Evolutionary conservation across 2,888 invertebrate species (phyloP).

Genomic region (Pyrrhosoma nymphula): DNA sequence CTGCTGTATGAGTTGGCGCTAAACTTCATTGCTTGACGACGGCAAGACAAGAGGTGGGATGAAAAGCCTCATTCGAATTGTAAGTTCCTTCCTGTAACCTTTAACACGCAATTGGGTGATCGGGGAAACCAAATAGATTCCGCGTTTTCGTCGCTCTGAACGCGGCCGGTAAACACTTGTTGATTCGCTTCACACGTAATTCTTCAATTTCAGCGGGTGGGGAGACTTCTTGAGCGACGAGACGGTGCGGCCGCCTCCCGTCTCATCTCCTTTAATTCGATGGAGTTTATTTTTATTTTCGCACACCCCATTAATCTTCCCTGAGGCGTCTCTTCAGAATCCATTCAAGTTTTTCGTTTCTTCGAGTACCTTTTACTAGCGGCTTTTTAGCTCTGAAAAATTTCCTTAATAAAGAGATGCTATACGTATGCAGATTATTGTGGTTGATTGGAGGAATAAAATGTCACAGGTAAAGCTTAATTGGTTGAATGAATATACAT

Average conservation of each 20-base stretch:
- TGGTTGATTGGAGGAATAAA: too few relatives aligned
- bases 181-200: slow-evolving; percentile 49
- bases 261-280: background rate
- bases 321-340: background rate
- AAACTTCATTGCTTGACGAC: background rate
- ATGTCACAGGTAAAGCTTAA: too few relatives aligned
- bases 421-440: too few relatives aligned
- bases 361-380: too few relatives aligned
- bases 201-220: background rate
- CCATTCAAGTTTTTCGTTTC: background rate
- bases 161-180: slow-evolving; percentile 27
- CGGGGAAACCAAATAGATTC: background rate
- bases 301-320: background rate
- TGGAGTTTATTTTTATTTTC: background rate
- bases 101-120: background rate
- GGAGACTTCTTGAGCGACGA: background rate
- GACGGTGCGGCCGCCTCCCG: background rate
- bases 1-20: too few relatives aligned
- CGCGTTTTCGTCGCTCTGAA: background rate
- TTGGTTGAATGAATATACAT: too few relatives aligned
- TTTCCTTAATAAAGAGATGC: too few relatives aligned
- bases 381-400: too few relatives aligned
- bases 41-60: background rate
- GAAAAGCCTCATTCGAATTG: background rate
- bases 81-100: background rate